Evolutionary conservation across 2,113 vertebrate species (phyloP).

Genomic region (Dunckerocampus dactyliophorus): DNA sequence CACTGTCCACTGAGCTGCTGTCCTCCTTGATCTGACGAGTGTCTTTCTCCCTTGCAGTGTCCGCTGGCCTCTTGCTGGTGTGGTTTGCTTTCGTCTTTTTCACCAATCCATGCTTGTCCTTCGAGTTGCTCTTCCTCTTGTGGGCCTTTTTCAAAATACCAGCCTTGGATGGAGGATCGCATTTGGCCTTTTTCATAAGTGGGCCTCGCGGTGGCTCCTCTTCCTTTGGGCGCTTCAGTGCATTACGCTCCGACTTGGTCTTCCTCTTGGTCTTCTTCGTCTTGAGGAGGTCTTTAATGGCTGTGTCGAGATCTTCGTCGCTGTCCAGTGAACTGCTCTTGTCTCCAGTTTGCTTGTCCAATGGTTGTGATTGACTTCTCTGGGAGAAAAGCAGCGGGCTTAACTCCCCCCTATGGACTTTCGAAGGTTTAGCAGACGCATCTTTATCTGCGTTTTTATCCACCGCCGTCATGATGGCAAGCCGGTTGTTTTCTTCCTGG

Average conservation of each 20-base stretch:
- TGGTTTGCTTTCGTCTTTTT: conserved; percentile 20
- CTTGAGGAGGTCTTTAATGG: conserved; percentile 88
- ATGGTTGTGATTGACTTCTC: conserved; percentile 14
- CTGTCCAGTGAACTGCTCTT: conserved; percentile 97
- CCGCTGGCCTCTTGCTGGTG: not conserved
- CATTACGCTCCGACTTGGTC: conserved; percentile 71
- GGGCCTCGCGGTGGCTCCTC: conserved; percentile 47
- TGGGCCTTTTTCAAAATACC: conserved; percentile 61
- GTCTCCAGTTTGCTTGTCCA: conserved; percentile 68
- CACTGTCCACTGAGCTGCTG: conserved; percentile 87
- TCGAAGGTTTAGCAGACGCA: conserved; percentile 11
- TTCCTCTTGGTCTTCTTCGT: conserved; percentile 88
- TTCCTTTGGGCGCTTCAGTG: conserved; percentile 71
- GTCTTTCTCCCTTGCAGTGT: conserved; percentile 15
- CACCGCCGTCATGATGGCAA: conserved; percentile 8
- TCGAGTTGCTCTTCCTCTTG: conserved; percentile 22
- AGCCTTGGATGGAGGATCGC: conserved; percentile 30
- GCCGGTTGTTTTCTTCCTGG: conserved; percentile 44
- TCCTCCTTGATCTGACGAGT: conserved; percentile 65
- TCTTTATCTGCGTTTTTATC: conserved; percentile 24
- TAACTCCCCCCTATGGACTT: conserved; percentile 28
- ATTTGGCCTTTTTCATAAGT: conserved; percentile 43
- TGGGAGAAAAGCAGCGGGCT: conserved; percentile 11
- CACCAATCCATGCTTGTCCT: conserved; percentile 34
- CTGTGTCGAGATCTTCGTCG: conserved; percentile 89